A percentile compares a stretch with the other conserved stretches of the same genome.
These are phyloP conservation scores for Sogatella furcifera DNA, from an alignment of 1,140 invertebrate genomes.

Conservation along the genomic window DNA sequence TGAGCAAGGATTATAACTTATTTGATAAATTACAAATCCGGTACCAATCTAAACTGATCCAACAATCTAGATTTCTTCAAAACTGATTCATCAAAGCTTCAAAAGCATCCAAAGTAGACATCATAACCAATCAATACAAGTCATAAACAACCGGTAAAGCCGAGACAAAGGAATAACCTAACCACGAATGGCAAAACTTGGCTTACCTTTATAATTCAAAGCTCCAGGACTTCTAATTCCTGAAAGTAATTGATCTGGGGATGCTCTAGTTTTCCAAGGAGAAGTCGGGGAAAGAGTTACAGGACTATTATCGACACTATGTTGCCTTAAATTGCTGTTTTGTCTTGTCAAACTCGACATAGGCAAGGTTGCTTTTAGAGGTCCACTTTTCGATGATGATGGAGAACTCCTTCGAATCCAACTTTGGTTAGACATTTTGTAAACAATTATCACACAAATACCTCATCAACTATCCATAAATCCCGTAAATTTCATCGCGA, in stretches of 20 bases:
- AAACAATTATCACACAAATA: neutral
- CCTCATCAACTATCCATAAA: too few relatives aligned
- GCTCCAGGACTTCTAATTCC: slow-evolving; percentile 56
- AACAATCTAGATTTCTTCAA: too few relatives aligned
- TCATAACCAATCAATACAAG: too few relatives aligned
- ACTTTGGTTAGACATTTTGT: slow-evolving; percentile 40
- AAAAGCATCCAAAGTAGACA: too few relatives aligned
- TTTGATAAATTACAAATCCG: too few relatives aligned
- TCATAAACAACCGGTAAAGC: too few relatives aligned
- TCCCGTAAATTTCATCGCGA: too few relatives aligned
- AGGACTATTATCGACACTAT: slow-evolving; percentile 49
- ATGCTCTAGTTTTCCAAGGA: slow-evolving; percentile 46
- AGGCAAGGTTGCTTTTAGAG: slow-evolving; percentile 60
- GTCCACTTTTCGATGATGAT: slow-evolving; percentile 53
- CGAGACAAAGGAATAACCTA: too few relatives aligned
- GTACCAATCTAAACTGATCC: too few relatives aligned
- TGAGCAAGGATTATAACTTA: too few relatives aligned
- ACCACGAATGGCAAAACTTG: too few relatives aligned
- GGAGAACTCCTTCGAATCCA: slow-evolving; percentile 56
- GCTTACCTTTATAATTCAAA: slow-evolving; percentile 21
- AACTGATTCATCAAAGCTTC: too few relatives aligned
- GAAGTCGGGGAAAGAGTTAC: slow-evolving; percentile 46
- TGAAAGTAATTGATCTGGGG: slow-evolving; percentile 51
- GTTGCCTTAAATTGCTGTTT: slow-evolving; percentile 34
- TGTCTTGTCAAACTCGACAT: slow-evolving; percentile 56